phyloP scores from a whole-genome alignment of 2,888 invertebrate species.

The Agrypnus murinus region DNA sequence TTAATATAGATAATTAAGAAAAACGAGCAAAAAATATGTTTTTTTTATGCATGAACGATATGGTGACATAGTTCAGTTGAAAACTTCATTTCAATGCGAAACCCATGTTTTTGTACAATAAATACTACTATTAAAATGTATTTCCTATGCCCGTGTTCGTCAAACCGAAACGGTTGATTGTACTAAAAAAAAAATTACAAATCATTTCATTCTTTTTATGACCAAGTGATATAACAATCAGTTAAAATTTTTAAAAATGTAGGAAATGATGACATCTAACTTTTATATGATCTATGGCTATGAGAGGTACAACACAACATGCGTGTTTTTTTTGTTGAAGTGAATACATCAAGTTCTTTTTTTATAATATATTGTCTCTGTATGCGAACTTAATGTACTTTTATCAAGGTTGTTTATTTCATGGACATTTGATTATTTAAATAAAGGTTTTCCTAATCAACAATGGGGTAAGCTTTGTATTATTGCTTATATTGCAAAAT shows the following conservation, averaged over 20 bases:
- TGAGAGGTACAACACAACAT: neutral
- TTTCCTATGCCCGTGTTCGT: constrained; percentile 60
- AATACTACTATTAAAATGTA: constrained; percentile 54
- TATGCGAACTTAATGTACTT: neutral
- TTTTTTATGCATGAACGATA: constrained; percentile 45
- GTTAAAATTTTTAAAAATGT: constrained; percentile 62
- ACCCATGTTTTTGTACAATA: constrained; percentile 46
- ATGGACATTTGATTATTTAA: constrained; percentile 1
- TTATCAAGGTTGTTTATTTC: neutral
- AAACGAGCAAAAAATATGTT: constrained; percentile 40
- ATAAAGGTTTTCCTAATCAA: neutral
- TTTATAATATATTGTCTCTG: neutral
- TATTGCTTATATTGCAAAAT: too few species aligned
- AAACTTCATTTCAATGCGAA: constrained; percentile 45
- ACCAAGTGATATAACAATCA: constrained; percentile 61
- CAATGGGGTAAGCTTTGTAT: too few species aligned
- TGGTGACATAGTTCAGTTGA: constrained; percentile 46
- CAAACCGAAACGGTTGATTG: constrained; percentile 66
- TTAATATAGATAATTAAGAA: constrained; percentile 36
- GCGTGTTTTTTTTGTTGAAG: neutral
- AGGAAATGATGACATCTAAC: constrained; percentile 65
- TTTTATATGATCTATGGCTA: constrained; percentile 46
- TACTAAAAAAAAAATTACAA: constrained; percentile 60
- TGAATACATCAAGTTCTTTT: too few species aligned
- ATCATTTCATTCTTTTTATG: constrained; percentile 65